Evolutionary conservation across 2,113 vertebrate genomes (phyloP).

Genomic region (Crotalus horridus): DNA sequence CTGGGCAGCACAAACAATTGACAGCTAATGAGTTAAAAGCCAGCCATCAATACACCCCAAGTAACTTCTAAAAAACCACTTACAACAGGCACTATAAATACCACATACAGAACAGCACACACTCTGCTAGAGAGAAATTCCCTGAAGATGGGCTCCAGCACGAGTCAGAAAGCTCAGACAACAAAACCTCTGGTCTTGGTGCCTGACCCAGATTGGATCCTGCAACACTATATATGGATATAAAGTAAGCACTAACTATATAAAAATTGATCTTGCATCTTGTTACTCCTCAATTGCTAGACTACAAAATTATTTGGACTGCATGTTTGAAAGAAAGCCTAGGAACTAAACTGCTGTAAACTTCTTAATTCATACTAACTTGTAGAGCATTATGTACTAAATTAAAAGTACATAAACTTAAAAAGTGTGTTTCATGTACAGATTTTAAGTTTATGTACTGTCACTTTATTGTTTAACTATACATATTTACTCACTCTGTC

Average conservation of each 20-base stretch:
- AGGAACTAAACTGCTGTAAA: not conserved
- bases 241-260: not conserved
- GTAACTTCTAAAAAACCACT: not conserved
- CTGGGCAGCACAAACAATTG: not conserved
- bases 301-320: not conserved
- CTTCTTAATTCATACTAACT: not conserved
- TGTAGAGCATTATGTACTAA: not conserved
- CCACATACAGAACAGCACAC: not conserved
- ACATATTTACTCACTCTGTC: conserved; percentile 84
- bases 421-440: not conserved
- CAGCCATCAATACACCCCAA: not conserved
- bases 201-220: not conserved
- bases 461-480: not conserved
- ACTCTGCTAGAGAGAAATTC: not conserved
- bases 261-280: not conserved
- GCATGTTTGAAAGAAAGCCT: not conserved
- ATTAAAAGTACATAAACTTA: not conserved
- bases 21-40: not conserved
- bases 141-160: not conserved
- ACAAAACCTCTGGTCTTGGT: not conserved
- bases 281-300: not conserved
- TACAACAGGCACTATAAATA: not conserved
- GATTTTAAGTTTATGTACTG: not conserved
- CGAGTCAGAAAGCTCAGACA: not conserved
- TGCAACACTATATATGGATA: not conserved